These are phyloP conservation scores for Protodeltote pygarga DNA, from an alignment of 2,888 invertebrate genomes.

Conservation along the genomic window DNA sequence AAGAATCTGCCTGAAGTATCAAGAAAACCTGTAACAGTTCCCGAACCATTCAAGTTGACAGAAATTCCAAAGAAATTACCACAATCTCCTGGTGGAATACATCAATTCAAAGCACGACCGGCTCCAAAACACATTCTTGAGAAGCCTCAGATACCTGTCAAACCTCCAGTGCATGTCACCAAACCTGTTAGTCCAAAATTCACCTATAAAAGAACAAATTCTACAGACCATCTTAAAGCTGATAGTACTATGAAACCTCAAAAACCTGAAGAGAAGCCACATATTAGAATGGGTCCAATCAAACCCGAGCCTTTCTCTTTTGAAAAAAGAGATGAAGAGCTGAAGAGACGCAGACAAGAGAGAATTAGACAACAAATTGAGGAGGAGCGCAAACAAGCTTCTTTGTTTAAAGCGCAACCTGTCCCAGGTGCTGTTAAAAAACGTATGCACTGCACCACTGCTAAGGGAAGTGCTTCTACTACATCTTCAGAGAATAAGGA, in stretches of 20 bases:
- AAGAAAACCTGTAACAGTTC: conserved; percentile 86
- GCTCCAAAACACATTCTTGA: conserved; percentile 86
- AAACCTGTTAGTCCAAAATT: conserved; percentile 74
- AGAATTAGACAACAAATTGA: conserved; percentile 87
- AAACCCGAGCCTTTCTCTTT: conserved; percentile 89
- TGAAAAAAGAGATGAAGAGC: conserved; percentile 88
- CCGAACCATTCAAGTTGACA: conserved; percentile 89
- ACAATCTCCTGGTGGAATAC: conserved; percentile 55
- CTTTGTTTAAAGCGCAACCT: conserved; percentile 91
- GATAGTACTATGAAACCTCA: conserved; percentile 41
- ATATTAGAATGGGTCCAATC: conserved; percentile 64
- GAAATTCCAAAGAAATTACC: conserved; percentile 79
- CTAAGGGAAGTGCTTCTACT: conserved; percentile 64
- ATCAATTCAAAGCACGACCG: conserved; percentile 88
- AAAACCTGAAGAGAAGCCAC: conserved; percentile 54
- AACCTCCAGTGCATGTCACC: conserved; percentile 62
- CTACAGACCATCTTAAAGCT: conserved; percentile 54
- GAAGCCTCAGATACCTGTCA: conserved; percentile 72
- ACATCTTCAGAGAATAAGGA: conserved; percentile 80
- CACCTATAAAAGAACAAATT: conserved; percentile 66
- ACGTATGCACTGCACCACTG: conserved; percentile 65
- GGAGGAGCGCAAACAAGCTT: conserved; percentile 86
- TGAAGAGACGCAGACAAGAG: conserved; percentile 87
- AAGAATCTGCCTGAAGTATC: conserved; percentile 79
- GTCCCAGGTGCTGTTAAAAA: conserved; percentile 84